These are phyloP conservation scores for Cyclura pinguis DNA, from an alignment of 2,797 vertebrate genomes.

Conservation along the genomic window DNA sequence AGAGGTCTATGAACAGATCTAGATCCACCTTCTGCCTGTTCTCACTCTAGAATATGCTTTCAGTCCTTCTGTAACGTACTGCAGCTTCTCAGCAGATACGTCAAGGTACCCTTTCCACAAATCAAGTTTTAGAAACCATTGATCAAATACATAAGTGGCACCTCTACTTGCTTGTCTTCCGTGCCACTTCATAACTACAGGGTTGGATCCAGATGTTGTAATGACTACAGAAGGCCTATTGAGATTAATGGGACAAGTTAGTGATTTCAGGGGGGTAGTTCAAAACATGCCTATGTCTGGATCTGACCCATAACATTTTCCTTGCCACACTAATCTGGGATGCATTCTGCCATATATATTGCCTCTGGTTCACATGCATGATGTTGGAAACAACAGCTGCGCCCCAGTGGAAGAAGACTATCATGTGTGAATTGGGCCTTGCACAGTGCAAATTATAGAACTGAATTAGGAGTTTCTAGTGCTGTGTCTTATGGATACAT, in stretches of 20 bases:
- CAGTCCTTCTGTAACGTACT: too few species aligned
- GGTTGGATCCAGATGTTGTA: background rate
- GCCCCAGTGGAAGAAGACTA: background rate
- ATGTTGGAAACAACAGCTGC: background rate
- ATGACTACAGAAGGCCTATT: background rate
- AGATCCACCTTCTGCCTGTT: too few species aligned
- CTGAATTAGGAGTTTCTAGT: background rate
- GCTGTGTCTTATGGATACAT: constrained; percentile 16
- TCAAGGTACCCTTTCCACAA: too few species aligned
- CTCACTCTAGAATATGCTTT: too few species aligned
- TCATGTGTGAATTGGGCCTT: background rate
- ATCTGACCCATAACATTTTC: background rate
- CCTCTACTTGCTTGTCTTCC: background rate
- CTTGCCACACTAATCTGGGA: background rate
- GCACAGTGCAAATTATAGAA: background rate
- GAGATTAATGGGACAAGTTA: background rate
- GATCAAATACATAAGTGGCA: background rate
- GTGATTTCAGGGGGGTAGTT: background rate
- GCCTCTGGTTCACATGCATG: background rate
- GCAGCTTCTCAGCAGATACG: too few species aligned
- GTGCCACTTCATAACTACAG: background rate
- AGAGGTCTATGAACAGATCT: too few species aligned
- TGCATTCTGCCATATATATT: background rate
- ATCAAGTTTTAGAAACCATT: background rate
- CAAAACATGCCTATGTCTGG: background rate